Conservation (phyloP, 2,797 vertebrate genomes). For the Varecia variegata region DNA sequence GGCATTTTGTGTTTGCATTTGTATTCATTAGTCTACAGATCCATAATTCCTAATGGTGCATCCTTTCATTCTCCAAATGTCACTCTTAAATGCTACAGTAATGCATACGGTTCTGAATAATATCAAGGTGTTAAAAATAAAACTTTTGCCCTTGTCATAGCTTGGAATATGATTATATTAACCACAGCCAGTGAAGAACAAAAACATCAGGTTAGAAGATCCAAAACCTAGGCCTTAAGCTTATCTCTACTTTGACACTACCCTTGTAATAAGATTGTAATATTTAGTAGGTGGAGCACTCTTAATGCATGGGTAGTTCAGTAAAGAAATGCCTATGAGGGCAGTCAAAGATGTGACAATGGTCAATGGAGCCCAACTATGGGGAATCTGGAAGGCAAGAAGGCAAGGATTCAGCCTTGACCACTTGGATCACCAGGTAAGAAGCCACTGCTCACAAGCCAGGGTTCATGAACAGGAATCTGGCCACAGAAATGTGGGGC, state of each 20-base stretch:
- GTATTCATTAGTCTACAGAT: constrained; percentile 61
- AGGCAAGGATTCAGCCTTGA: background rate
- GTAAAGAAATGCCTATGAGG: background rate
- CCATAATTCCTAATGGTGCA: constrained; percentile 57
- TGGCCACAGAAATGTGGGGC: background rate
- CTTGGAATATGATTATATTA: background rate
- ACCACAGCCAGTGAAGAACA: background rate
- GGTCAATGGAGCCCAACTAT: background rate
- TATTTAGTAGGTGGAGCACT: background rate
- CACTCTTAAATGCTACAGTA: constrained; percentile 59
- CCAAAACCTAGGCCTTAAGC: background rate
- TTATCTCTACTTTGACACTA: background rate
- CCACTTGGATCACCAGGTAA: background rate
- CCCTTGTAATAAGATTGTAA: background rate
- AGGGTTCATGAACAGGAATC: background rate
- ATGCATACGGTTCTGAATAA: constrained; percentile 36
- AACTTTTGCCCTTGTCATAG: constrained; percentile 15
- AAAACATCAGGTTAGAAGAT: background rate
- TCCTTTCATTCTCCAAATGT: constrained; percentile 54
- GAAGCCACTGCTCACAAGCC: background rate
- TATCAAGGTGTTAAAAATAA: constrained; percentile 40
- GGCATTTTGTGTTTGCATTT: constrained; percentile 59
- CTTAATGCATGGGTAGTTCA: background rate
- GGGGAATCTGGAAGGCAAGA: background rate
- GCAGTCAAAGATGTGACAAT: background rate